Base-by-base conservation (phyloP, 2,797 vertebrate genomes). In the Champsocephalus gunnari region DNA sequence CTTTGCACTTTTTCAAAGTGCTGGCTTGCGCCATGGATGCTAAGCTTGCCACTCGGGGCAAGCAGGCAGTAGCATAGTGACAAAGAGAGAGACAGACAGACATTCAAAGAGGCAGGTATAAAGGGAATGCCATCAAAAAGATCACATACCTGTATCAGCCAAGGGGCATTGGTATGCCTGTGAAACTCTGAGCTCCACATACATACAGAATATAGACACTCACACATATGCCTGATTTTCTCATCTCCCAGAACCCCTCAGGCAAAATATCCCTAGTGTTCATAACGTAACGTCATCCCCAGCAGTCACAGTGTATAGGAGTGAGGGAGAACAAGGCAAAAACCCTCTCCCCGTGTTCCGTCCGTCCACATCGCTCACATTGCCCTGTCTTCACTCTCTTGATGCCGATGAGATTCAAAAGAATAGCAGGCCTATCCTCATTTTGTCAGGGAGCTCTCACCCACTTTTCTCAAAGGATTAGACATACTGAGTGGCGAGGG, bases 1-100 rank as follows among this genome's bases (percentile, higher is more conserved):
- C 91, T 91, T 89, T 92, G 83, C 83, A 87, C 84, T 87, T 84
- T 92, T 92, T 92, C 89, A 92, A 93, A 93, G 89, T 79, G 77
- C 79, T 88, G 82, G 88, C 83, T 88, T 75, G 90, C 63, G 66
- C 84, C 79, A 71, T 50, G 65, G 87, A 86, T 82, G 75, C 87
- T 88, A 82, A 89, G 89, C 92, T 77, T 59, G 69, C 80, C 57
- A 76, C 89, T 84, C 58, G 44, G 79, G 80, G 79, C 79, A 66
- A 28, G 81, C 82, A 82, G 85, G 66, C 73, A 72, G 82, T 84
- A 77, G 74, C 66, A 75, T 48, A 32, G 69, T 24, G 64, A 77
- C 63, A 41, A 47, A 67, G 75, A 85, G 57, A 53, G 56, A 38
- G 44, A 70, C 50, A 58, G 28, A 73, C 11, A 50, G 57, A 63